Evolutionary conservation across 2,888 invertebrate genomes (phyloP), one percentile per base, ranked within the genome.

Genomic region (Eupithecia exiguata): DNA sequence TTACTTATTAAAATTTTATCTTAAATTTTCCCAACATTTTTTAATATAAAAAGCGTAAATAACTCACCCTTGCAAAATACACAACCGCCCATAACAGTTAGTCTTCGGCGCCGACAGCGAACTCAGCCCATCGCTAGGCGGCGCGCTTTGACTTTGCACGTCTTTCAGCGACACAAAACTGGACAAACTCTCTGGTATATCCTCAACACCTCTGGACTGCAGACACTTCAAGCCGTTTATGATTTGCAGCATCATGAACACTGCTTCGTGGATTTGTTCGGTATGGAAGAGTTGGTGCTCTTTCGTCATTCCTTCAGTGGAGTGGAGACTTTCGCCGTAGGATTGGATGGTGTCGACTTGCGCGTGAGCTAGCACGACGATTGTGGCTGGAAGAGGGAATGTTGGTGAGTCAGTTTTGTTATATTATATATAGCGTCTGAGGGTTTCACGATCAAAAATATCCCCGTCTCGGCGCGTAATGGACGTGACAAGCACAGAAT

Each of bases 191-290:
- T 96, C 94, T 0, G 97, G 95, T 49, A 97, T 95, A 82, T 98
- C 97, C 85, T 98, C 98, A 36, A 97, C 96, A 1, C 97, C 98
- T 80, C 97, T 96, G 0, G 97, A 97, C 88, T 98, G 98, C 36
- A 98, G 93, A 84, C 96, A 96, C 87, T 98, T 98, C 80, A 98
- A 91, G 0, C 97, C 97, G 80, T 97, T 97, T 38, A 98, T 96
- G 75, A 98, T 92, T 84, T 98, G 98, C 71, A 98, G 93, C 92
- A 97, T 95, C 79, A 97, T 95, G 87, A 98, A 97, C 77, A 96
- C 96, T 62, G 97, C 96, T 80, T 97, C 97, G 90, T 89, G 96
- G 83, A 83, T 95, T 89, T 88, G 95, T 84, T 89, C 95, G 73
- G 91, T 95, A 87, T 88, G 95, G 79, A 88, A 89, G 75, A 91